A percentile compares a stretch with the other conserved stretches of the same genome.
These are phyloP conservation scores for Zoanthus sansibaricus DNA, from an alignment of 92 coral and sea anemone species.

Conservation along the genomic window DNA sequence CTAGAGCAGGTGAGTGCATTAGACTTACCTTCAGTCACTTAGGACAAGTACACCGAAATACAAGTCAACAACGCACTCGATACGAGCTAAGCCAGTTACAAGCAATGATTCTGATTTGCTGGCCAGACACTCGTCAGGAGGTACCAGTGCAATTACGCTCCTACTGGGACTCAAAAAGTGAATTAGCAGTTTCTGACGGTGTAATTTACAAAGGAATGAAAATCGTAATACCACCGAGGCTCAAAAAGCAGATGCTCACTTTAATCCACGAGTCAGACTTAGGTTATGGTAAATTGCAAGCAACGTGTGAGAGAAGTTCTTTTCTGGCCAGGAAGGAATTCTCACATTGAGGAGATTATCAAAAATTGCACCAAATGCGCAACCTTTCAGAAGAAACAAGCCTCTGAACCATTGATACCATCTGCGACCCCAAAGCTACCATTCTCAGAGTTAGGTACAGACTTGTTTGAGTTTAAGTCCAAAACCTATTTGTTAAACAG, in stretches of 20 bases:
- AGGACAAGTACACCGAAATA: neutral
- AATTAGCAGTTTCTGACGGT: constrained; percentile 57
- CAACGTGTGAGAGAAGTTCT: constrained; percentile 46
- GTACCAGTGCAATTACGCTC: neutral
- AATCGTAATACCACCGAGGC: constrained; percentile 50
- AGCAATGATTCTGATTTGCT: constrained; percentile 42
- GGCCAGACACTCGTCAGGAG: constrained; percentile 45
- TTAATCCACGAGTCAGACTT: constrained; percentile 49
- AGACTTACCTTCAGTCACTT: constrained; percentile 42
- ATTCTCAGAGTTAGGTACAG: constrained; percentile 49
- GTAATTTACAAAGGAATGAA: constrained; percentile 59
- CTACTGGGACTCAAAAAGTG: constrained; percentile 64
- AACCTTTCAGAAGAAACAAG: constrained; percentile 31
- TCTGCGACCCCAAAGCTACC: constrained; percentile 34
- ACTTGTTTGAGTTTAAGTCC: constrained; percentile 48
- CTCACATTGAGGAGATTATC: constrained; percentile 55
- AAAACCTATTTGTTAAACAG: constrained; percentile 35
- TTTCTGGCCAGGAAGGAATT: constrained; percentile 51
- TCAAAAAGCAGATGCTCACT: constrained; percentile 42
- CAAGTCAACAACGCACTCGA: constrained; percentile 45
- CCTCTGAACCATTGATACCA: constrained; percentile 34
- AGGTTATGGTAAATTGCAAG: constrained; percentile 48
- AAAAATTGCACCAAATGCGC: constrained; percentile 54
- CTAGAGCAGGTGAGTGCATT: constrained; percentile 46
- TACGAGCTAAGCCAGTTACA: constrained; percentile 56